Evolutionary conservation across 2,888 invertebrate species (phyloP).

Genomic region (Argyra leucocephala): DNA sequence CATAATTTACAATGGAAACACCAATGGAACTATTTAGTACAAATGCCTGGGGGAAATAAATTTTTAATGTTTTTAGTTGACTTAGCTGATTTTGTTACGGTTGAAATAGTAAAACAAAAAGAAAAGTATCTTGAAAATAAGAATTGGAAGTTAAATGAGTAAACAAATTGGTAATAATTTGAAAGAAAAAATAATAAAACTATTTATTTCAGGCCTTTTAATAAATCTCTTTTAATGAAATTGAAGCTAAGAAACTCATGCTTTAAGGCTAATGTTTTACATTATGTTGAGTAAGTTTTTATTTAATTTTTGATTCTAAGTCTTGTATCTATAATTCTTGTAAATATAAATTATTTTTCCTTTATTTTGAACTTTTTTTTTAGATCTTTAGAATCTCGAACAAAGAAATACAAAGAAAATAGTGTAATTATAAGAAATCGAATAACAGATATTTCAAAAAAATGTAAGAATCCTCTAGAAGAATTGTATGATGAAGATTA

Average conservation of each 20-base stretch:
- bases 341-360: not conserved
- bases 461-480: conserved; percentile 20
- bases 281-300: conserved; percentile 29
- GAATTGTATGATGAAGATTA: conserved; percentile 28
- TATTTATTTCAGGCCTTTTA: not conserved
- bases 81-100: conserved; percentile 34
- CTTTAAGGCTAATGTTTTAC: conserved; percentile 34
- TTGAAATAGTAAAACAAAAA: conserved; percentile 33
- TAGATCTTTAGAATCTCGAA: conserved; percentile 24
- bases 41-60: conserved; percentile 41
- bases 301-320: too few species aligned
- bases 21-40: conserved; percentile 38
- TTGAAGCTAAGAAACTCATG: conserved; percentile 29
- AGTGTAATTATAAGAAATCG: conserved; percentile 23
- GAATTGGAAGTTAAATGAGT: not conserved
- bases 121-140: conserved; percentile 29
- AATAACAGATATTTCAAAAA: conserved; percentile 25
- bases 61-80: conserved; percentile 39
- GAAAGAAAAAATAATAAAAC: not conserved
- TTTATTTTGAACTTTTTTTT: conserved; percentile 1
- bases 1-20: conserved; percentile 36
- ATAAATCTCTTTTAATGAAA: conserved; percentile 16
- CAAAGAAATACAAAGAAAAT: conserved; percentile 25
- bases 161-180: not conserved
- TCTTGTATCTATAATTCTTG: not conserved